phyloP scores from a whole-genome alignment of 2,888 invertebrate genomes.

The Drosophila emarginata region DNA sequence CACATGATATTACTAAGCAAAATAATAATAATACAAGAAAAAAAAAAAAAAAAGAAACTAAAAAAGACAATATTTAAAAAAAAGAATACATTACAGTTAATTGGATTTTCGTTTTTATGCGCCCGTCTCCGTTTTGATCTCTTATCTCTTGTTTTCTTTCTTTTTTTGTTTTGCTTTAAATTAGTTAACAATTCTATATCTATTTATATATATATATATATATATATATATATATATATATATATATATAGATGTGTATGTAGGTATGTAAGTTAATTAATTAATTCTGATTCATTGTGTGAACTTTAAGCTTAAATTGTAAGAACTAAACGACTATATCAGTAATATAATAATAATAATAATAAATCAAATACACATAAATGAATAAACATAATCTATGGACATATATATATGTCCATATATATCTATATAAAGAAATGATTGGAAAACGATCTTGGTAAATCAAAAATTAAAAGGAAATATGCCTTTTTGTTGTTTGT shows the following conservation, averaged over 20 bases:
- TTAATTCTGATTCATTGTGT: slow-evolving; percentile 19
- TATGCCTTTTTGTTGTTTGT: slow-evolving; percentile 37
- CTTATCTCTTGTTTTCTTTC: slow-evolving; percentile 5
- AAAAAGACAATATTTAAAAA: slow-evolving; percentile 9
- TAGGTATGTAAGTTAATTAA: slow-evolving; percentile 34
- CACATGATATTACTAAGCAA: background rate
- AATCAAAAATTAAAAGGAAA: slow-evolving; percentile 35
- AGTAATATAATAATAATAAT: slow-evolving; percentile 33
- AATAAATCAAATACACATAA: slow-evolving; percentile 24
- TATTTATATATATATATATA: no score
- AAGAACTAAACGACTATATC: slow-evolving; percentile 42
- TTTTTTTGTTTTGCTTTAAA: slow-evolving; percentile 45
- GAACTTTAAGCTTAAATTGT: slow-evolving; percentile 26
- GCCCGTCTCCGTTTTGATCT: slow-evolving; percentile 16
- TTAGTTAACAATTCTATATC: slow-evolving; percentile 67
- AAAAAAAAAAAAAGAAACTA: slow-evolving; percentile 8
- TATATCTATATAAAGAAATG: slow-evolving; percentile 24
- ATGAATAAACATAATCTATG: slow-evolving; percentile 31
- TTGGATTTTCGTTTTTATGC: slow-evolving; percentile 34
- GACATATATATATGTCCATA: slow-evolving; percentile 14
- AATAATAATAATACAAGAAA: slow-evolving; percentile 6
- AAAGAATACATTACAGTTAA: slow-evolving; percentile 17
- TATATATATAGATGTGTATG: slow-evolving; percentile 21
- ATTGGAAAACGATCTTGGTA: slow-evolving; percentile 17
- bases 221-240: slow-evolving; percentile 21